Conservation (phyloP, 2,888 invertebrate species). For the Meghimatium bilineatum region DNA sequence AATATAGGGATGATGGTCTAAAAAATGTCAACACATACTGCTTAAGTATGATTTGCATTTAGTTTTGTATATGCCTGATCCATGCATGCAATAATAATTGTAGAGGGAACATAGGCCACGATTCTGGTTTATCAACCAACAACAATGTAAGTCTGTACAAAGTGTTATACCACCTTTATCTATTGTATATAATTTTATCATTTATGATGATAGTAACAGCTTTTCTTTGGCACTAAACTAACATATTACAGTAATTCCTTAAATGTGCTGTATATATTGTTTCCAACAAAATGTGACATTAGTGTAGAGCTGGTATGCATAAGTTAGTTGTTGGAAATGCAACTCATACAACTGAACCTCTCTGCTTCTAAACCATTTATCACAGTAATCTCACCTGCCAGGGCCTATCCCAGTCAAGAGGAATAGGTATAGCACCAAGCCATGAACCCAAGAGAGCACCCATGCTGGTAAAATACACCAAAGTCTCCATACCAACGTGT, state of each 20-base stretch:
- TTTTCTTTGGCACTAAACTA: not conserved
- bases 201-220: not conserved
- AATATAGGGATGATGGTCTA: no score
- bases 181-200: not conserved
- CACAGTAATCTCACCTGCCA: slow-evolving; percentile 83
- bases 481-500: slow-evolving; percentile 60
- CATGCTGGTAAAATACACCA: slow-evolving; percentile 58
- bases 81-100: no score
- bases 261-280: no score
- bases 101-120: no score
- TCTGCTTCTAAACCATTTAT: no score
- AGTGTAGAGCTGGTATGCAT: not conserved
- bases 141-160: no score
- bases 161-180: no score
- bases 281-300: no score
- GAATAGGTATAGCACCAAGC: slow-evolving; percentile 90
- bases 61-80: no score
- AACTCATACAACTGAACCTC: not conserved
- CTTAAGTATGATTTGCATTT: no score
- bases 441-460: slow-evolving; percentile 85
- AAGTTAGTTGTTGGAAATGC: not conserved
- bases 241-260: not conserved
- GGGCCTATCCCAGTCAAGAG: slow-evolving; percentile 92
- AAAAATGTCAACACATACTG: no score
- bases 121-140: no score